A percentile compares a stretch with the other conserved stretches of the same genome.
Evolutionary conservation across 2,113 vertebrate genomes (phyloP).

Genomic region (Nibea albiflora): DNA sequence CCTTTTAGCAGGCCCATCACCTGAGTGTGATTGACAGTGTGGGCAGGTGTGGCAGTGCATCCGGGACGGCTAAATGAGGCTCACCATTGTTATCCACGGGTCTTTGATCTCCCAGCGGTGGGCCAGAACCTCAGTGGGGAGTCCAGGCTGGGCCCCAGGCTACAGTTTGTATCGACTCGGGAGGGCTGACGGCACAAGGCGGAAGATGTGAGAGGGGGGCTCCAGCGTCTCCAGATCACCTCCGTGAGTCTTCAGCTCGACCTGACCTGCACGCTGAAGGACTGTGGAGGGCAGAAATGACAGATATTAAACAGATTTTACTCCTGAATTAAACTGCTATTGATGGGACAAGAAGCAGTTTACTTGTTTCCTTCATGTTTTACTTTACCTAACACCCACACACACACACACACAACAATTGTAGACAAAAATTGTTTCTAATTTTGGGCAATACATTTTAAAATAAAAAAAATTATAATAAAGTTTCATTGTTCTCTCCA

Average conservation of each 20-base stretch:
- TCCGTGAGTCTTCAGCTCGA: slow-evolving; percentile 30
- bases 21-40: slow-evolving; percentile 84
- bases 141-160: slow-evolving; percentile 83
- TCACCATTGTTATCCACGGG: slow-evolving; percentile 88
- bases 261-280: slow-evolving; percentile 41
- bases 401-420: slow-evolving; percentile 13
- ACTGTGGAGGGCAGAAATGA: slow-evolving; percentile 4
- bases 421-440: background rate
- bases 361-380: background rate
- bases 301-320: slow-evolving; percentile 25
- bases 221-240: slow-evolving; percentile 38
- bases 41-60: slow-evolving; percentile 90
- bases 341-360: background rate
- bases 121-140: slow-evolving; percentile 85
- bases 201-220: slow-evolving; percentile 44
- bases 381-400: background rate
- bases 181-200: slow-evolving; percentile 65
- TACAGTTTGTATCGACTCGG: slow-evolving; percentile 80
- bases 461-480: too few species aligned
- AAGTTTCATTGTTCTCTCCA: background rate
- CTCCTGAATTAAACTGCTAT: background rate
- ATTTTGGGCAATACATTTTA: background rate
- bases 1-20: slow-evolving; percentile 54
- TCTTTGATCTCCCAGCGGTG: slow-evolving; percentile 92
- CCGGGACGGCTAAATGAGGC: slow-evolving; percentile 84